phyloP scores from a whole-genome alignment of 2,113 vertebrate genomes.

The Eretmochelys imbricata region DNA sequence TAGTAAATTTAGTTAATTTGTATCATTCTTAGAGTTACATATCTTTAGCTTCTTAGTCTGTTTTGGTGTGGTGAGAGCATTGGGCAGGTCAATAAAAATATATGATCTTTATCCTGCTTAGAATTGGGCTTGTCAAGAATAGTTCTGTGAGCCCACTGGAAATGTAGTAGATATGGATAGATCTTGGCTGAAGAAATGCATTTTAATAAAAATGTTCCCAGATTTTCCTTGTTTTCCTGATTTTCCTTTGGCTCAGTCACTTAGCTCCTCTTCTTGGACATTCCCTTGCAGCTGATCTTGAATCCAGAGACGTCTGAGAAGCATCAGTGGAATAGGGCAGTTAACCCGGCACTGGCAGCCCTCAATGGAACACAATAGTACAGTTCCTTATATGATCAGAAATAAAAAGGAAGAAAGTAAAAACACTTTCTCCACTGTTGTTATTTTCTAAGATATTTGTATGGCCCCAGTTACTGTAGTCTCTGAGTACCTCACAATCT shows the following conservation, averaged over 20 bases:
- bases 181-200: not conserved
- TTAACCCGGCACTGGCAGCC: not conserved
- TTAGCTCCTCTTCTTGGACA: not conserved
- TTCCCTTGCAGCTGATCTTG: not conserved
- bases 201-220: not conserved
- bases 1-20: slow-evolving; percentile 11
- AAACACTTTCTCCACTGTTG: not conserved
- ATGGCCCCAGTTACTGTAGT: not conserved
- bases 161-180: not conserved
- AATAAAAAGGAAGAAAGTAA: not conserved
- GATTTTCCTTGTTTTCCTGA: slow-evolving; percentile 6
- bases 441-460: not conserved
- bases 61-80: not conserved
- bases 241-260: not conserved
- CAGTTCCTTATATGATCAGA: not conserved
- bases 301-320: not conserved
- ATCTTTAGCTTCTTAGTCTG: not conserved
- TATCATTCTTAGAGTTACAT: not conserved
- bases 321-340: not conserved
- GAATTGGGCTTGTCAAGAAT: not conserved
- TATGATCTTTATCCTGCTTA: not conserved
- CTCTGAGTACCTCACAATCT: not conserved
- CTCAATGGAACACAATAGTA: not conserved
- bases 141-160: not conserved
- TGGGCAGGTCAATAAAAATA: not conserved